Base-by-base conservation (phyloP, 2,888 invertebrate species). In the Scotopteryx bipunctaria region DNA sequence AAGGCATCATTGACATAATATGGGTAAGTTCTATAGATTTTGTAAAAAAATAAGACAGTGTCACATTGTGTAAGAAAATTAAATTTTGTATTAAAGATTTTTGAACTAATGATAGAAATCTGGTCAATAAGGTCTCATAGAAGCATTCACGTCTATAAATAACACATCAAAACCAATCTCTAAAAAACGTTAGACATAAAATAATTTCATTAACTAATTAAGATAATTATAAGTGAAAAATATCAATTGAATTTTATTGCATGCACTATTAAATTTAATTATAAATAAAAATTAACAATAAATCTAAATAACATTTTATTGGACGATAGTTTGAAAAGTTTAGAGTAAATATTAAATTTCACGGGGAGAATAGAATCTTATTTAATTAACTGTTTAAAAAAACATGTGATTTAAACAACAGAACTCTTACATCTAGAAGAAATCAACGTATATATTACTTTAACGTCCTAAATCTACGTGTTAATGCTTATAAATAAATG, bases 361-460 rank as follows among this genome's bases (percentile, higher is more conserved):
- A 74, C 71, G 69, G 69, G 73, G 66, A 66, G 64, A 63, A 55
- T 51, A 43, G 8, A 9, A 16, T 48, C 61, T 68, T 71, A 21
- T 13, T 11, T 21, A 53, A 50, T 63, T 62, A 64, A 71, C 63
- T 64, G 65, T 71, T 76, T 64, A 70, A 68, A 73, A 47, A 77
- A 77, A 72, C 72, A 64, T 70, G 69, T 73, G 66, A 70, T 71
- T 75, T 66, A 74, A 83, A 85, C 80, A 85, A 86, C 80, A 85
- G 73, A 83, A 77, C 71, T 64, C 86, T 86, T 88, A 88, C 57
- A 68, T 73, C 83, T 88, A 89, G 64, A 33, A 86, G 81, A 87
- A 89, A 85, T 86, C 88, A 90, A 89, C 88, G 77, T 85, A 89
- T 89, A 89, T 89, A 90, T 90, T 90, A 89, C 83, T 89, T 83